Percentiles rank a stretch among this genome's conserved stretches.
These are phyloP conservation scores for Avahi laniger DNA, from an alignment of 2,797 vertebrate genomes.

Conservation along the genomic window DNA sequence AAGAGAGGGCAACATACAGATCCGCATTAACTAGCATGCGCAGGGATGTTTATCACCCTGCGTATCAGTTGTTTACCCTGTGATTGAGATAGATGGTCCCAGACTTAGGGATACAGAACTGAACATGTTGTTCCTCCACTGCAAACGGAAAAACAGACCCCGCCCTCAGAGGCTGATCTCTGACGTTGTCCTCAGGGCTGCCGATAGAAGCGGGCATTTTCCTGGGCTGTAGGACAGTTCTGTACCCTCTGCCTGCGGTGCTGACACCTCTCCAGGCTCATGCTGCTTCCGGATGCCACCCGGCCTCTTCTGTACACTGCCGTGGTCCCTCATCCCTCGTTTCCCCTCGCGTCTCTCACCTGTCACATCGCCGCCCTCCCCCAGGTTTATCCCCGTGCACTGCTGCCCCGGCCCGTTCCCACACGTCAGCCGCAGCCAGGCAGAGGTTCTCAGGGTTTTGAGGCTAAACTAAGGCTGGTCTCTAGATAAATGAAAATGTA, in stretches of 20 bases:
- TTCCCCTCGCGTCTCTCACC: background rate
- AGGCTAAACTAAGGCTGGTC: background rate
- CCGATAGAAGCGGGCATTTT: background rate
- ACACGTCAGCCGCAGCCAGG: background rate
- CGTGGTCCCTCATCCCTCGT: fast-evolving
- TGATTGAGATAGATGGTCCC: no score
- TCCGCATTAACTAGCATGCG: background rate
- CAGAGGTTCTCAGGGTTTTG: background rate
- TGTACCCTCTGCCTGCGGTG: no score
- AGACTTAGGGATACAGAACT: background rate
- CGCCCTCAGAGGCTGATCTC: fast-evolving
- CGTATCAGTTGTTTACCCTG: fast-evolving
- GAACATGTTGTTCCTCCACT: background rate
- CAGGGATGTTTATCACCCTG: background rate
- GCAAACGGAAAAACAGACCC: background rate
- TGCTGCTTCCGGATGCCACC: no score
- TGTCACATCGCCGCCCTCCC: background rate
- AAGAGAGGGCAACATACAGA: background rate
- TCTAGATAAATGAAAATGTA: background rate
- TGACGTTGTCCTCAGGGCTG: background rate
- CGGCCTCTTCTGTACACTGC: no score
- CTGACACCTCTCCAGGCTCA: background rate
- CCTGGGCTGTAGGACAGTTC: background rate
- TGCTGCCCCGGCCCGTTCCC: background rate
- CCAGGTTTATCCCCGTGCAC: background rate